Evolutionary conservation across 2,797 vertebrate genomes (phyloP), one percentile per base, ranked within the genome.

Genomic region (Pempheris klunzingeri): DNA sequence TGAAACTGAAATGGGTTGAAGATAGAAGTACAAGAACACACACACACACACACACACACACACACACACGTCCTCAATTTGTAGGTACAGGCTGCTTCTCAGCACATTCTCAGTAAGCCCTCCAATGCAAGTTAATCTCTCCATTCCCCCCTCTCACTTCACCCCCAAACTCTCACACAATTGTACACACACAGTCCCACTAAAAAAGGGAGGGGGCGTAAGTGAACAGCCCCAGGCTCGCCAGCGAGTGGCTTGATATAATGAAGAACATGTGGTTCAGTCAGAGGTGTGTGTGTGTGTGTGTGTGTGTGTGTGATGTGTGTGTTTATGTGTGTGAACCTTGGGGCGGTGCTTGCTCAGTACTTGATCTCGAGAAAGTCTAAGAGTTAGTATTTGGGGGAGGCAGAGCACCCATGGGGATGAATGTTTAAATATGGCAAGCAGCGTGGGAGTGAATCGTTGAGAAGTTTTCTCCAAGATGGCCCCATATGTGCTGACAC

Each of bases 211-310:
- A 59, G 28, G 53, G 28, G 28, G 28, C 85, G 81, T 80, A 77
- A 85, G 82, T 74, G 84, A 88, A 81, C 78, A 74, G 85, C 90
- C 81, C 39, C 67, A 30, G 86, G 90, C 86, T 71, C 41, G 2
- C 77, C 71, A 61, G 58, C 17, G 36, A 88, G 75, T 41, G 44
- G 76, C 68, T 89, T 39, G 0, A 88, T 71, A 82, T 93, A 92
- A 93, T 91, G 86, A 93, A 87, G 80, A 92, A 90, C 90, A 91
- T 89, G 82, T 84, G 85, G 82, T 80, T 85, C 66, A 78, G 71
- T 69, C 18, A 67, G 77, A 57, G 39, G 58, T 74, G 15, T 43
- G 71, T 68, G 77, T 77, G 70, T 78, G 74, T 76, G 61, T 55
- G 65, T 68, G 69, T 65, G 41, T 68, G 53, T 70, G 54, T 39